Evolutionary conservation across 2,113 vertebrate species (phyloP).

Genomic region (Sylvicapra grimmia): DNA sequence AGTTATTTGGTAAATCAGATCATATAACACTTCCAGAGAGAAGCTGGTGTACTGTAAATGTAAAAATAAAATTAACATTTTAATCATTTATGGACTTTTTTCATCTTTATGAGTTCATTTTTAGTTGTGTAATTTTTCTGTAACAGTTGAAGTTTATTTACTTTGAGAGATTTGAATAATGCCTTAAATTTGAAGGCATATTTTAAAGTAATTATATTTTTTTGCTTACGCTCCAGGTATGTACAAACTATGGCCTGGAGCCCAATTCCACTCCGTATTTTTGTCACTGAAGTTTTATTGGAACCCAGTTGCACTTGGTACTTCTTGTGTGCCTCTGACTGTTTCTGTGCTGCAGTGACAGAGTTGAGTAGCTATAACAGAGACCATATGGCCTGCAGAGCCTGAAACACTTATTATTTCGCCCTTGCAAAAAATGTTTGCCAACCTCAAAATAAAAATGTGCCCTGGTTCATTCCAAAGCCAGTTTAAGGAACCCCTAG

Average conservation of each 20-base stretch:
- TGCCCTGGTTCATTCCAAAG: not conserved
- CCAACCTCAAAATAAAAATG: not conserved
- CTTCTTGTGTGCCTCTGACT: not conserved
- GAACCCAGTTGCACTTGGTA: not conserved
- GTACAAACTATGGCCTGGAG: not conserved
- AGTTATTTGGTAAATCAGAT: slow-evolving; percentile 66
- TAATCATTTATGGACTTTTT: not conserved
- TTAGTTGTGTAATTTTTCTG: not conserved
- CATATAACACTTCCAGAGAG: slow-evolving; percentile 33
- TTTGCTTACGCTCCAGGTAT: not conserved
- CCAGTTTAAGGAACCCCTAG: not conserved
- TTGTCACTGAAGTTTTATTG: not conserved
- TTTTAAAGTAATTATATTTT: not conserved
- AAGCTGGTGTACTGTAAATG: slow-evolving; percentile 22
- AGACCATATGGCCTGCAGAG: not conserved
- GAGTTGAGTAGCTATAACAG: not conserved
- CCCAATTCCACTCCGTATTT: not conserved
- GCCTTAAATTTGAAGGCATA: not conserved
- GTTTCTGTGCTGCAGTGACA: not conserved
- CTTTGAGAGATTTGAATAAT: not conserved
- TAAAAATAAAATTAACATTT: not conserved
- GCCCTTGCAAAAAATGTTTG: not conserved
- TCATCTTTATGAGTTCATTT: not conserved
- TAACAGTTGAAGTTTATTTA: not conserved
- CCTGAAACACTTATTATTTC: not conserved